Evolutionary conservation across 2,113 vertebrate species (phyloP).

Genomic region (Uria aalge): DNA sequence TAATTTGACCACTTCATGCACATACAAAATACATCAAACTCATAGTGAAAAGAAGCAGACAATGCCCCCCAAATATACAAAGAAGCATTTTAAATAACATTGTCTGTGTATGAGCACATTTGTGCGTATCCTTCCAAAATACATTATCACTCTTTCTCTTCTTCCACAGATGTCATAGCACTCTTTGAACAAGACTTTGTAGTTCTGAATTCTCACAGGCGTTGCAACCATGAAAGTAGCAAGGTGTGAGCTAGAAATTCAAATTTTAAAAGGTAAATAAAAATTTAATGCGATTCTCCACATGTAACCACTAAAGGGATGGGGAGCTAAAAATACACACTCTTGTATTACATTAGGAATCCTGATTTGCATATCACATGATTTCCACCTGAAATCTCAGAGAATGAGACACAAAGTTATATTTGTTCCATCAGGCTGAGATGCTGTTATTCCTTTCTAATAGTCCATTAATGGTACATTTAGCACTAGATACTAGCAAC

Average conservation of each 20-base stretch:
- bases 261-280: background rate
- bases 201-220: constrained; percentile 3
- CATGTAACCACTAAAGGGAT: background rate
- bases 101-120: background rate
- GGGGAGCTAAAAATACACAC: background rate
- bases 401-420: background rate
- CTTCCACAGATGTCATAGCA: background rate
- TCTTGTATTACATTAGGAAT: background rate
- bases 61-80: constrained; percentile 34
- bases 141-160: background rate
- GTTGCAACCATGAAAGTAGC: background rate
- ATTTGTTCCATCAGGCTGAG: background rate
- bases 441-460: background rate
- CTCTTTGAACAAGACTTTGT: constrained; percentile 15
- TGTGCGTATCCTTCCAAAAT: constrained; percentile 25
- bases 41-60: constrained; percentile 50
- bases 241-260: background rate
- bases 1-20: constrained; percentile 60
- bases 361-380: background rate
- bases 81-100: constrained; percentile 63
- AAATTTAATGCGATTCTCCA: background rate
- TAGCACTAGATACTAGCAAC: background rate
- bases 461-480: background rate
- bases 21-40: constrained; percentile 60
- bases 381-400: background rate